Evolutionary conservation across 2,888 invertebrate species (phyloP), one percentile per base, ranked within the genome.

Genomic region (Schrankia costaestrigalis): DNA sequence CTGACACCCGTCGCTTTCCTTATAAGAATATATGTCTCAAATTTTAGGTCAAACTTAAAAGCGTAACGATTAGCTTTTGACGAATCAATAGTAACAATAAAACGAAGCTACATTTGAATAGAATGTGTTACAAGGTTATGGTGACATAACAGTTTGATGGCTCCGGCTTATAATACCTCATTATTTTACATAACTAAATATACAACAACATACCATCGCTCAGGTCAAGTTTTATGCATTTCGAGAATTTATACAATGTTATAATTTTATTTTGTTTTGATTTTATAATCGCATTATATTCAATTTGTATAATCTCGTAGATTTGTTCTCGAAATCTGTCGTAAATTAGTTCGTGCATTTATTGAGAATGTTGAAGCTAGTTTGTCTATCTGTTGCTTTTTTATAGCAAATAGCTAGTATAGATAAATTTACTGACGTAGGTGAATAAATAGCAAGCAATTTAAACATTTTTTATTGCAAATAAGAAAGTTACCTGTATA

Each of bases 1-100:
- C 67, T 63, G 78, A 71, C 77, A 68, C 66, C 56, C 59, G 40
- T 63, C 63, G 58, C 67, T 75, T 76, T 74, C 71, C 63, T 69
- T 61, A 61, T 44, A 46, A 61, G 53, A 63, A 54, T 43, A 49
- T 35, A 37, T 46, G 39, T 57, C 36, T 39, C 31, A 41, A 56
- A 60, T 76, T 75, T 75, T 70, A 52, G 74, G 73, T 71, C 70
- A 71, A 60, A 59, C 48, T 64, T 55, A 60, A 48, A 53, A 53
- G 36, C 36, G 35, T 46, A 38, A 43, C 44, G 45, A 53, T 46
- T 18, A 40, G 15, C 27, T 42, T 42, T 41, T 29, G 35, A 41
- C 40, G 31, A 40, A 46, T 40, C 21, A 35, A 39, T 56, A 29
- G 54, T 58, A 49, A 39, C 34, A 34, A 56, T 46, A 51, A 30